phyloP scores from a whole-genome alignment of 1,140 invertebrate genomes.

The Drosophila aff. region DNA sequence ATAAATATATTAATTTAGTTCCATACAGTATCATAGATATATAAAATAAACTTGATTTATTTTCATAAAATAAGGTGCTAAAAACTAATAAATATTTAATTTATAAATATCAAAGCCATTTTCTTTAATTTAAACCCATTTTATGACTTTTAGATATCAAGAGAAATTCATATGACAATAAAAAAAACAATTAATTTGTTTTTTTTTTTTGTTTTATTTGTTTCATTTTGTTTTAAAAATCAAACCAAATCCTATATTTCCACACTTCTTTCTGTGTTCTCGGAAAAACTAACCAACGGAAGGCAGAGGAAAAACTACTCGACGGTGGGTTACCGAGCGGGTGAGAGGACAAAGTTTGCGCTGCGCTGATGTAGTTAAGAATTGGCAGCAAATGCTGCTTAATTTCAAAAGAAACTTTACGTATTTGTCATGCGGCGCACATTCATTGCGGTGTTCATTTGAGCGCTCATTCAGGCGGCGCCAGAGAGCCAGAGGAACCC shows the following conservation, averaged over 20 bases:
- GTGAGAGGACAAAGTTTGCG: conserved; percentile 76
- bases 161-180: not conserved
- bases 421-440: conserved; percentile 83
- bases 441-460: conserved; percentile 84
- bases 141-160: not conserved
- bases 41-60: no score
- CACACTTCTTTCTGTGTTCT: conserved; percentile 10
- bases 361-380: conserved; percentile 81
- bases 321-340: conserved; percentile 29
- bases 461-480: conserved; percentile 72
- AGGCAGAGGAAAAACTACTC: conserved; percentile 57
- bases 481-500: not conserved
- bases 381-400: conserved; percentile 84
- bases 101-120: not conserved
- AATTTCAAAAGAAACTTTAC: conserved; percentile 84
- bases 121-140: not conserved
- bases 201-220: no score
- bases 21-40: no score
- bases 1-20: no score
- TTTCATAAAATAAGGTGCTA: no score
- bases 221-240: not conserved
- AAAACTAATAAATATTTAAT: no score
- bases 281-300: conserved; percentile 45
- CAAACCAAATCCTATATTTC: not conserved
- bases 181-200: no score